Percentiles rank a stretch among this genome's conserved stretches.
These are phyloP conservation scores for Protula sp. DNA, from an alignment of 2,888 invertebrate genomes.

Conservation along the genomic window DNA sequence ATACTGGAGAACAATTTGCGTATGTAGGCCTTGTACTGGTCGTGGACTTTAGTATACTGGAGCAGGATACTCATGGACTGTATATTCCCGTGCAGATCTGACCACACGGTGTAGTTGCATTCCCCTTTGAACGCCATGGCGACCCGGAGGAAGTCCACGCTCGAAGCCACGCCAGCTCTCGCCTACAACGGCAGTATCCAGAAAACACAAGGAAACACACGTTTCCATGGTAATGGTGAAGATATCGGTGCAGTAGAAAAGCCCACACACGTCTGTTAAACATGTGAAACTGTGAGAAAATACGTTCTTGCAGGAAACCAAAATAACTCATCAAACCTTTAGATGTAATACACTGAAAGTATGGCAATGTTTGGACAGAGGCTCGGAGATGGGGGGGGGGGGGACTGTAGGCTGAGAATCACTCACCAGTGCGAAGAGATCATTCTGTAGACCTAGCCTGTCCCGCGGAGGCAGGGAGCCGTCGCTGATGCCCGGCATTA, in stretches of 20 bases:
- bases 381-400: too few species aligned
- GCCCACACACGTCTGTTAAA: too few species aligned
- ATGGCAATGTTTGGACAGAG: too few species aligned
- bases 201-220: too few species aligned
- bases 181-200: too few species aligned
- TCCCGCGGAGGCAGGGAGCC: conserved; percentile 80
- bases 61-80: conserved; percentile 71
- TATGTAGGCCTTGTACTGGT: conserved; percentile 70
- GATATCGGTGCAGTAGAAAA: too few species aligned
- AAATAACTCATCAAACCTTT: too few species aligned
- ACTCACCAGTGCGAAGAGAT: conserved; percentile 78
- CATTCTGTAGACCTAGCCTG: conserved; percentile 81
- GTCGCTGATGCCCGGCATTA: conserved; percentile 75
- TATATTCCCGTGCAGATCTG: conserved; percentile 62
- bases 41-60: conserved; percentile 72
- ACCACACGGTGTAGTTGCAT: conserved; percentile 91
- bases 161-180: conserved; percentile 74
- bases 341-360: too few species aligned
- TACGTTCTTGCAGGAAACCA: too few species aligned
- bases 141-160: conserved; percentile 74
- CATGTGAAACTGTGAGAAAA: too few species aligned
- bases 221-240: too few species aligned
- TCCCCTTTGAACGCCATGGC: conserved; percentile 79
- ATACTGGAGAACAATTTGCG: conserved; percentile 70
- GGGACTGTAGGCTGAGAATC: too few species aligned